Percentiles rank a stretch among this genome's conserved stretches.
phyloP scores from a whole-genome alignment of 1,140 invertebrate species.

The Meloidogyne hapla region DNA sequence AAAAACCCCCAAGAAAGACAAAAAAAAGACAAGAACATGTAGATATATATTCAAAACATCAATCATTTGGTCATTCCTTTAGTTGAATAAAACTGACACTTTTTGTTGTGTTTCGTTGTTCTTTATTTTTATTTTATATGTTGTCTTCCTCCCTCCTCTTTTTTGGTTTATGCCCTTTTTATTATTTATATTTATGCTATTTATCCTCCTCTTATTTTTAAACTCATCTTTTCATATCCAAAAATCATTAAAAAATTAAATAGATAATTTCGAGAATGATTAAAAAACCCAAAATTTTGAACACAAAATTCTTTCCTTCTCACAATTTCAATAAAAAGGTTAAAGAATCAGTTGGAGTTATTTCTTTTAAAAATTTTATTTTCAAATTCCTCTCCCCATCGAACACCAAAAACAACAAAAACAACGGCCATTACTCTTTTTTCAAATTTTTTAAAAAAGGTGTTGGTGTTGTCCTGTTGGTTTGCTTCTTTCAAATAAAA shows the following conservation, averaged over 20 bases:
- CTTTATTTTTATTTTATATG: too few relatives aligned
- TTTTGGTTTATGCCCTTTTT: too few relatives aligned
- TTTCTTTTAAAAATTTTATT: background rate
- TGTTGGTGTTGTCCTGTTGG: background rate
- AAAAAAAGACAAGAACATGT: background rate
- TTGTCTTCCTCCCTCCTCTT: too few relatives aligned
- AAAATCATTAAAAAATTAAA: too few relatives aligned
- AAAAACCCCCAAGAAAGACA: too few relatives aligned
- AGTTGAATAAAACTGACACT: background rate
- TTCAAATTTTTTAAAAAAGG: background rate
- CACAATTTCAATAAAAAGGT: too few relatives aligned
- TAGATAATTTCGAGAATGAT: too few relatives aligned
- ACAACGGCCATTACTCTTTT: background rate
- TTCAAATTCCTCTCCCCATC: background rate
- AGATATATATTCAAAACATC: background rate
- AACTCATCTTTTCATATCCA: too few relatives aligned
- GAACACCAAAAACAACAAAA: background rate
- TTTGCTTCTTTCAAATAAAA: background rate
- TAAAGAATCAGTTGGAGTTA: background rate
- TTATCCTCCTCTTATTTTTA: too few relatives aligned
- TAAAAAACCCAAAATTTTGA: too few relatives aligned
- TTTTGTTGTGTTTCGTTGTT: background rate
- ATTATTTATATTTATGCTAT: too few relatives aligned
- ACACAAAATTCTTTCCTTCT: background rate
- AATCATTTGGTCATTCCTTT: slow-evolving; percentile 2